Evolutionary conservation across 2,797 vertebrate genomes (phyloP), one percentile per base, ranked within the genome.

Genomic region (Otolemur crassicaudatus): DNA sequence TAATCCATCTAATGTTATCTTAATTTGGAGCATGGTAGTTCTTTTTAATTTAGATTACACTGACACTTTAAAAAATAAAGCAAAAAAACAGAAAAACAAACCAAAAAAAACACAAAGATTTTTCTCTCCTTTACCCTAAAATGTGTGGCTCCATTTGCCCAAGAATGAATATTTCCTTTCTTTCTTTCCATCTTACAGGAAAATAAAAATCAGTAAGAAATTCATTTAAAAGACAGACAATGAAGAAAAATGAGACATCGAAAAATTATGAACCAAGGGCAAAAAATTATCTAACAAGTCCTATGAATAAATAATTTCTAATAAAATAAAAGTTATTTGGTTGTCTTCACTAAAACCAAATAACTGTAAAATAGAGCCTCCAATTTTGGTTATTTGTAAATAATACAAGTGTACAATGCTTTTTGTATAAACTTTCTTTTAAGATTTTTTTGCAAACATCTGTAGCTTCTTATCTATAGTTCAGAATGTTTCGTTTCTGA

Each of bases 1-100:
- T 94, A 91, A 92, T 94, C 85, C 79, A 90, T 80, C 70, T 83
- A 70, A 96, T 80, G 46, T 49, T 60, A 5, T 79, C 94, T 96
- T 96, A 96, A 96, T 92, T 94, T 93, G 96, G 92, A 88, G 11
- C 76, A 92, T 0, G 92, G 73, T 37, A 91, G 77, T 89, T 73
- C 46, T 56, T 95, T 93, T 87, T 92, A 85, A 87, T 95, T 96
- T 95, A 94, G 80, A 92, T 91, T 93, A 94, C 25, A 95, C 29
- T 90, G 87, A 90, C 14, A 90, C 19, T 9, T 63, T 96, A 27
- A 94, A 94, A 92, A 91, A 79, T 60, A 86, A 94, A 92, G 81
- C 19, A 87, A 90, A 95, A 93, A 91, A 81, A 95, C 46, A 93
- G 67, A 80, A 87, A 83, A 82, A 87, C 7, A 90, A 49, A 25